Conservation (phyloP, 2,888 invertebrate species). For the Himalopsyche tibetana region DNA sequence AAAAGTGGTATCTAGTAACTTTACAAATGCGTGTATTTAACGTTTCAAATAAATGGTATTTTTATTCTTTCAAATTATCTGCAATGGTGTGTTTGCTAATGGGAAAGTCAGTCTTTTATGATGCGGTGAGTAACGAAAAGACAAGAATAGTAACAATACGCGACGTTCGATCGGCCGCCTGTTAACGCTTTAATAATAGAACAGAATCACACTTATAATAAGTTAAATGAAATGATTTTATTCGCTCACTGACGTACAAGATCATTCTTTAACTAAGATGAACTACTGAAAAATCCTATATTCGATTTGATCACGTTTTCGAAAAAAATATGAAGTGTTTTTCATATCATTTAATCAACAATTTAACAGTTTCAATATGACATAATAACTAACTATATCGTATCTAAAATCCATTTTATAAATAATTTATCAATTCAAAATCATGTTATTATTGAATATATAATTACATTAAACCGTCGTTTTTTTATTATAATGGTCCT, state of each 20-base stretch:
- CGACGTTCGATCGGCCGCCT: conserved; percentile 54
- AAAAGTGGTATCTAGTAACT: too few species aligned
- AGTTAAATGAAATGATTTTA: conserved; percentile 20
- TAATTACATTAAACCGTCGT: too few species aligned
- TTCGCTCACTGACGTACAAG: not conserved
- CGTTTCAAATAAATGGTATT: not conserved
- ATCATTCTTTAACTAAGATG: not conserved
- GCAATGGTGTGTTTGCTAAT: not conserved
- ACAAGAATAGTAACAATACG: conserved; percentile 45
- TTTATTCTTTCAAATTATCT: not conserved
- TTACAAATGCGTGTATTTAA: too few species aligned
- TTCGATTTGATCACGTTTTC: too few species aligned
- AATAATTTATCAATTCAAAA: too few species aligned
- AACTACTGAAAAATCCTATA: not conserved
- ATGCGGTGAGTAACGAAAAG: conserved; percentile 32
- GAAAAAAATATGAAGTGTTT: too few species aligned
- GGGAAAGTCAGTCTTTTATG: not conserved
- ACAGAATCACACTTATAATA: conserved; percentile 21
- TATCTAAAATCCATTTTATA: too few species aligned
- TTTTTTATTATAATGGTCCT: too few species aligned
- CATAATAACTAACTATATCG: too few species aligned
- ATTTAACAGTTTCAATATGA: too few species aligned
- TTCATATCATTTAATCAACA: too few species aligned
- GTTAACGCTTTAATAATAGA: conserved; percentile 55
- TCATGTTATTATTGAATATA: too few species aligned